Evolutionary conservation across 1,140 invertebrate species (phyloP), one percentile per base, ranked within the genome.

Genomic region (Thaumatotibia leucotreta): DNA sequence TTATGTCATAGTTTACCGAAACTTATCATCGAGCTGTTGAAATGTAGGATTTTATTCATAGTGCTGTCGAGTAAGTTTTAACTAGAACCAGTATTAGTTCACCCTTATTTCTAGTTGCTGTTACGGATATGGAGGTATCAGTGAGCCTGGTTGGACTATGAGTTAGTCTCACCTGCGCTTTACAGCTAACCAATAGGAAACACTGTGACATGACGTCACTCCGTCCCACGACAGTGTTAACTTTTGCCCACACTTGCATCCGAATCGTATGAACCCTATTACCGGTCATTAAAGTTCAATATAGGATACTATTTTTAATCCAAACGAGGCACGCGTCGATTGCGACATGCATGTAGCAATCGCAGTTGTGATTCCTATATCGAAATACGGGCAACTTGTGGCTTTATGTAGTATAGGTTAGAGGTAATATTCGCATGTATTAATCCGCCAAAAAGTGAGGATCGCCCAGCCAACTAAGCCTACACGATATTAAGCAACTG

Each of bases 401-500:
- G 20, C 39, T 45, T 20, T 45, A 17, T 45, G 17, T 45, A 8
- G 8, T 20, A 45, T 20, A 20, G 6, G 8, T 45, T 45, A 45
- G 39, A 45, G 39, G 17, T 20, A 6, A 45, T 17, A 45, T 45
- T 45, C 8, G 17, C 17, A 20, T 45, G 39, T 20, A 8, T 20
- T n/a, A 20, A 45, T 11, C 39, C n/a, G 14, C 39, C 35, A 29
- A 68, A 74, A 74, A 74, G 39, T 62, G 75, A 78, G 69, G 75
- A 79, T 82, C 72, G 68, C 74, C 69, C 70, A 69, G 68, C 67
- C 66, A 75, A 67, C 64, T 72, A 80, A 79, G 75, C 83, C 80
- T 82, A 87, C 84, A 79, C 80, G 76, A 29, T 83, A 76, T 89
- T 84, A 79, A 74, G 83, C 83, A 89, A 89, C 78, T 82, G 78